These are phyloP conservation scores for Macroteleia sp. DNA, from an alignment of 2,888 invertebrate species.

Conservation along the genomic window DNA sequence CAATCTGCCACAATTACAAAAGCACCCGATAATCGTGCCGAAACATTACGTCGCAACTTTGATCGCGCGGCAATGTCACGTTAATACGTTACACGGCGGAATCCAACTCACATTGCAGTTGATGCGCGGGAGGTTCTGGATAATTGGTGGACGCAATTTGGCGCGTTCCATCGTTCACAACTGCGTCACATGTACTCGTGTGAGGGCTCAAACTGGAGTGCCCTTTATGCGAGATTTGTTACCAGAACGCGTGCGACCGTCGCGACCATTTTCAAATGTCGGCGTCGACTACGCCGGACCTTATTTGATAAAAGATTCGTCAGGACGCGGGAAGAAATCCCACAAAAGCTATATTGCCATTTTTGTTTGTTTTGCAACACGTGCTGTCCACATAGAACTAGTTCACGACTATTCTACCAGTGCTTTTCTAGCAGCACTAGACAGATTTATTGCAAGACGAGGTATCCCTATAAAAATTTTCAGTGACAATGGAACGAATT, in stretches of 20 bases:
- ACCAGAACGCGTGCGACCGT: background rate
- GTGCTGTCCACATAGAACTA: slow-evolving; percentile 1
- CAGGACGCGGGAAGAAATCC: background rate
- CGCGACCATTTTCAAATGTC: background rate
- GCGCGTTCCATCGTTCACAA: too few species aligned
- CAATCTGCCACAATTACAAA: too few species aligned
- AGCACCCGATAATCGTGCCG: too few species aligned
- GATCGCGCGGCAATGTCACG: too few species aligned
- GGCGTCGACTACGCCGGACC: slow-evolving; percentile 3
- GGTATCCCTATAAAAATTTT: background rate
- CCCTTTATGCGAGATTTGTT: background rate
- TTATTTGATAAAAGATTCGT: background rate
- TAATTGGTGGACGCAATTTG: too few species aligned
- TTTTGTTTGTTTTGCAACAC: slow-evolving; percentile 3
- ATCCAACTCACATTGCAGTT: too few species aligned
- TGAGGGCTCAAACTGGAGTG: background rate
- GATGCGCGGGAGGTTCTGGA: too few species aligned
- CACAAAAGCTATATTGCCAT: background rate
- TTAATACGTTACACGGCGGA: too few species aligned
- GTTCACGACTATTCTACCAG: slow-evolving; percentile 2
- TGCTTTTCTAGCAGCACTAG: background rate
- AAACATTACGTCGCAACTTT: too few species aligned
- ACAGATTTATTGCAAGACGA: background rate
- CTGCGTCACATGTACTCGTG: background rate
- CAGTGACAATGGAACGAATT: background rate